Percentiles rank a stretch among this genome's conserved stretches.
phyloP scores from a whole-genome alignment of 2,113 vertebrate genomes.

The Pseudonaja textilis region DNA sequence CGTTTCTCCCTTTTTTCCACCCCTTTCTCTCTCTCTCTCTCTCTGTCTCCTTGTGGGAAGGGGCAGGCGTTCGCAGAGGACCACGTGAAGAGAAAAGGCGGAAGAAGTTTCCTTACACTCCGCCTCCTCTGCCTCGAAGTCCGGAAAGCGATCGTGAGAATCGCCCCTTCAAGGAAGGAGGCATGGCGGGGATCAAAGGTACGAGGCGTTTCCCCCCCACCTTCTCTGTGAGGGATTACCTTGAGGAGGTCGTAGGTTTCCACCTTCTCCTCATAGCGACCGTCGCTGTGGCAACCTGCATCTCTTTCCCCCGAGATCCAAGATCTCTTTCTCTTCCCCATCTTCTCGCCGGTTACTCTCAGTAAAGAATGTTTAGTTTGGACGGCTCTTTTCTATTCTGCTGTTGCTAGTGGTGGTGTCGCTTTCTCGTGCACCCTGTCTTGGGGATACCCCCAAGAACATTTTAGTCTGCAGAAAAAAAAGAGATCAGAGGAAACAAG shows the following conservation, averaged over 20 bases:
- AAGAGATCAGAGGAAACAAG: background rate
- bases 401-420: background rate
- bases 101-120: slow-evolving; percentile 43
- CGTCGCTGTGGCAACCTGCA: background rate
- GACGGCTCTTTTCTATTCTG: background rate
- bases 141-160: background rate
- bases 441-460: background rate
- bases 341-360: background rate
- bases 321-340: background rate
- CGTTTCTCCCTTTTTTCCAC: too few relatives aligned
- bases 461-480: background rate
- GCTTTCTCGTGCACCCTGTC: background rate
- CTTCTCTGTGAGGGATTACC: background rate
- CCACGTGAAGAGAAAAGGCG: slow-evolving; percentile 20
- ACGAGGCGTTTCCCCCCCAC: background rate
- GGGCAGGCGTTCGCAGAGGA: background rate
- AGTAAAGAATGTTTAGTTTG: background rate
- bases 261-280: background rate
- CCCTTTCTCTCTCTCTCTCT: accelerated
- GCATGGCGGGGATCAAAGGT: slow-evolving; percentile 79
- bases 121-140: background rate
- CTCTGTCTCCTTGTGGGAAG: background rate
- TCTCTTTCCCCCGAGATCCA: background rate
- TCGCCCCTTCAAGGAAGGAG: background rate
- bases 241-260: background rate